These are phyloP conservation scores for Ficedula albicollis DNA, from an alignment of 2,797 vertebrate genomes.

Conservation along the genomic window DNA sequence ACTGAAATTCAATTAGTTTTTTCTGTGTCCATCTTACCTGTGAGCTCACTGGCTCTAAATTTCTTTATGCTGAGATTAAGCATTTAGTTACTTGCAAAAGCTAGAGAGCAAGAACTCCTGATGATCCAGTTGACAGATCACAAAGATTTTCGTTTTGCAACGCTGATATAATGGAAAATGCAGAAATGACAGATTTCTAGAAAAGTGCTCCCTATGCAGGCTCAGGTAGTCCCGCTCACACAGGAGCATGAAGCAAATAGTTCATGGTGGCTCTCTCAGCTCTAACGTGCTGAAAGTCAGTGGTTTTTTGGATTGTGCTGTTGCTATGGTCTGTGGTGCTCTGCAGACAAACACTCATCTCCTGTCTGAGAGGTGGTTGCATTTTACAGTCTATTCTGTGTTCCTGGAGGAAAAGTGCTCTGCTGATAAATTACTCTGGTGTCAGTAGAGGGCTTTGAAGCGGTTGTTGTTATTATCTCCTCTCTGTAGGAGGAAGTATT, in stretches of 20 bases:
- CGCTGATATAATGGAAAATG: background rate
- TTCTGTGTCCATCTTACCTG: background rate
- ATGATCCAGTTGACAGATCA: background rate
- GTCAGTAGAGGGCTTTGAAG: conserved; percentile 4
- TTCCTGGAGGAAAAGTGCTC: background rate
- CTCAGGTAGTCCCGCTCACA: fast-evolving
- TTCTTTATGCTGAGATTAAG: background rate
- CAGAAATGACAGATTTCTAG: background rate
- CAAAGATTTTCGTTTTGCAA: background rate
- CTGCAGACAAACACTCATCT: background rate
- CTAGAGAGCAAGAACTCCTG: background rate
- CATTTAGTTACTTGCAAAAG: background rate
- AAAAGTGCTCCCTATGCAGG: background rate
- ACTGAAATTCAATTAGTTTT: background rate
- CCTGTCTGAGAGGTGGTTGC: background rate
- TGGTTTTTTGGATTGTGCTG: background rate
- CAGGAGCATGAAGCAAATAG: background rate
- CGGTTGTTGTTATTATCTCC: fast-evolving
- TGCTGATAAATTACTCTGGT: background rate
- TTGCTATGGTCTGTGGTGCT: background rate
- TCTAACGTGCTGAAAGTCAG: background rate
- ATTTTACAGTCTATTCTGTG: background rate
- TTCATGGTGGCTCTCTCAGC: fast-evolving
- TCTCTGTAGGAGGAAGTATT: background rate
- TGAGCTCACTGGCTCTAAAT: background rate